Percentiles rank a stretch among this genome's conserved stretches.
Evolutionary conservation across 2,888 invertebrate genomes (phyloP).

Genomic region (Monoplex corrugatus): DNA sequence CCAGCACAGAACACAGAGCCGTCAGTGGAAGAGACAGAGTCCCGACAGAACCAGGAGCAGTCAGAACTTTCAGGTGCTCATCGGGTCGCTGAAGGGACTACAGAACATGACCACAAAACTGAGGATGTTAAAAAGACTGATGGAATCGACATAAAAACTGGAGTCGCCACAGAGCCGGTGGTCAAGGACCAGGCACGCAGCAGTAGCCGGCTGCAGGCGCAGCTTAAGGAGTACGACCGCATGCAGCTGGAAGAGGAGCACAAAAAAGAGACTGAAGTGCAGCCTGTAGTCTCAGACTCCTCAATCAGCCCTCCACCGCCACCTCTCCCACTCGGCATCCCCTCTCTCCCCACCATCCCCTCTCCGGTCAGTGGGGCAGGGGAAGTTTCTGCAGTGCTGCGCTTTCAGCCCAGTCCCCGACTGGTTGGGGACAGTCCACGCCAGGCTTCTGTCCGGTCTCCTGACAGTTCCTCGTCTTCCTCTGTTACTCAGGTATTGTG

Average conservation of each 20-base stretch:
- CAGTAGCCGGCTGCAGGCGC: conserved; percentile 43
- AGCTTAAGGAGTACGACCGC: conserved; percentile 43
- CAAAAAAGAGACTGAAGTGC: background rate
- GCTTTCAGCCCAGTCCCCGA: background rate
- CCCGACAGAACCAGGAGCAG: background rate
- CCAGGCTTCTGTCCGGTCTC: conserved; percentile 10
- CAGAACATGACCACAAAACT: background rate
- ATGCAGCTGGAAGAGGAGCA: background rate
- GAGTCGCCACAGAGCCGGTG: background rate
- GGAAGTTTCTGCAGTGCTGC: background rate
- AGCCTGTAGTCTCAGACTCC: background rate
- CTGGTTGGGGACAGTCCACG: background rate
- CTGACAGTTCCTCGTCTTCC: conserved; percentile 46
- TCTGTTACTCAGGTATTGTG: conserved; percentile 35
- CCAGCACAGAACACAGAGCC: background rate
- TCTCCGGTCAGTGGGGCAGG: too few relatives aligned
- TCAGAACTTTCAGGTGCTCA: background rate
- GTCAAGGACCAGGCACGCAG: conserved; percentile 24
- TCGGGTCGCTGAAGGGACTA: background rate
- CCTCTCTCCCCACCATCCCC: background rate
- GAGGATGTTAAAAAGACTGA: background rate
- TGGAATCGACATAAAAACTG: background rate
- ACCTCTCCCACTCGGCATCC: background rate
- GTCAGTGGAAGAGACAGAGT: background rate
- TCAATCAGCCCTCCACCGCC: background rate